These are phyloP conservation scores for Cervus canadensis DNA, from an alignment of 2,113 vertebrate genomes.

Conservation along the genomic window DNA sequence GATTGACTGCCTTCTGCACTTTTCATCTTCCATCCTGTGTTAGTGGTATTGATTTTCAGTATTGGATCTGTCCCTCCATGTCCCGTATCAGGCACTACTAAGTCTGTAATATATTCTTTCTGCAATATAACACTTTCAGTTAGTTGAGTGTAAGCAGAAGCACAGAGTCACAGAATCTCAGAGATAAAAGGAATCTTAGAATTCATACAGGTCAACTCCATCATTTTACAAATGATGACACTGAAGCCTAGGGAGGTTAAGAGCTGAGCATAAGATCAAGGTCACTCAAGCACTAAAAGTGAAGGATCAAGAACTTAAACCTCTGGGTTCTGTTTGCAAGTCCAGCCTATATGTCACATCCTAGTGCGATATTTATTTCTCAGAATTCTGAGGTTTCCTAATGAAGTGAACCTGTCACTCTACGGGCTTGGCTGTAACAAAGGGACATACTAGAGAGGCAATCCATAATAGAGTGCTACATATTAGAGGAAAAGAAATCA, in stretches of 20 bases:
- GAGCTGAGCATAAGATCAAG: background rate
- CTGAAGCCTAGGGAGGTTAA: background rate
- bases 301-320: background rate
- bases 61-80: conserved; percentile 22
- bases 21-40: background rate
- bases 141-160: background rate
- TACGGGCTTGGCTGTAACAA: background rate
- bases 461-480: background rate
- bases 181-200: background rate
- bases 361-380: background rate
- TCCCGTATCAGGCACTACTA: conserved; percentile 1
- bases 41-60: conserved; percentile 42
- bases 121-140: conserved; percentile 10
- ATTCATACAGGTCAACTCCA: background rate
- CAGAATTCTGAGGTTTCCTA: background rate
- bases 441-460: background rate
- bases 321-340: background rate
- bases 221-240: conserved; percentile 3
- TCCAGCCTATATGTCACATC: background rate
- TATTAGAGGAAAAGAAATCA: background rate
- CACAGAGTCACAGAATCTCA: conserved; percentile 4
- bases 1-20: conserved; percentile 29
- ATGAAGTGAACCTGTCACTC: background rate
- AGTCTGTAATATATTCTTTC: conserved; percentile 48
- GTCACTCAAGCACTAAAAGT: background rate